Evolutionary conservation across 2,797 vertebrate genomes (phyloP), one percentile per base, ranked within the genome.

Genomic region (Phataginus tricuspis): DNA sequence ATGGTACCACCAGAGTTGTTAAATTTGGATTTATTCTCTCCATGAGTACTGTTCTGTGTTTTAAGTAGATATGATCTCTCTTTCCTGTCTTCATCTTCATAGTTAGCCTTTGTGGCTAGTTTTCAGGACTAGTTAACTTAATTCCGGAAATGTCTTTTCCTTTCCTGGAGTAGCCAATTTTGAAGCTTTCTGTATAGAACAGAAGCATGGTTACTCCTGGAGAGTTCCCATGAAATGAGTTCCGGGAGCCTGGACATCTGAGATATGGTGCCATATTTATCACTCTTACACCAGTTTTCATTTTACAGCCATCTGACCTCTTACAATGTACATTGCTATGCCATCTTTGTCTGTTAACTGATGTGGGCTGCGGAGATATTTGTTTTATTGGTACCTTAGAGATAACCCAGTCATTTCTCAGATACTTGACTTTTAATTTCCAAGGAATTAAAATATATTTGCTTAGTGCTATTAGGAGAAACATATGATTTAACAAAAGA

Each of bases 371-470:
- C 25, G 37, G 4, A 79, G 14, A 23, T 64, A n/a, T 39, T 66
- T 94, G 29, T 79, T 72, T 74, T 84, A 13, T 85, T 96, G 42
- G 39, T 95, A 29, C 18, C 39, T 89, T 63, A 79, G 42, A 90
- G 29, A 37, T 71, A 64, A 29, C 31, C 37, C 66, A 68, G 25
- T 31, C 55, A 68, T 83, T 92, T 84, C 66, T 92, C 64, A 8
- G 49, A 27, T 57, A 82, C 13, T 86, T 96, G 59, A 63, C 77
- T 27, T 93, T 82, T 78, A 82, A 53, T 69, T 90, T 92, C 45
- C 64, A 86, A 66, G 74, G 49, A 88, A 79, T 96, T 79, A 75
- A 88, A 80, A 80, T 19, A 80, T 19, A 93, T 95, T 75, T 90
- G 34, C 51, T 78, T 90, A 92, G 19, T 94, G 25, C 74, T 93